Evolutionary conservation across 1,140 invertebrate genomes (phyloP).

Genomic region (Lepidurus couesii): DNA sequence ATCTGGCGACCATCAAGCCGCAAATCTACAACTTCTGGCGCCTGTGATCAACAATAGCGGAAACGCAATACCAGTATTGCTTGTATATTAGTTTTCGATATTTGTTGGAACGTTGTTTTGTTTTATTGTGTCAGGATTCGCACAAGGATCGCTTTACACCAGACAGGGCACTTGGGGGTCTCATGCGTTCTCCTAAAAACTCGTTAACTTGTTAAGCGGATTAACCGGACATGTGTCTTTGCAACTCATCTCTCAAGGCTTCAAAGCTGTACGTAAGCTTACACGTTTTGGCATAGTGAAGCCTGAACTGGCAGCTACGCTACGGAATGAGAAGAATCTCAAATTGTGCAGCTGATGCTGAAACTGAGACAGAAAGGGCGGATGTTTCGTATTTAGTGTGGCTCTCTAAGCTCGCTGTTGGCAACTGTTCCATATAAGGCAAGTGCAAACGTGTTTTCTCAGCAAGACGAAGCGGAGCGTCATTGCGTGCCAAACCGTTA

Average conservation of each 20-base stretch:
- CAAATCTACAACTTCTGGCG: background rate
- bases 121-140: background rate
- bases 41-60: background rate
- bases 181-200: background rate
- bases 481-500: background rate
- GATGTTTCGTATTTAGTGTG: background rate
- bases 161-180: conserved; percentile 8
- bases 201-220: conserved; percentile 14
- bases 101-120: no score
- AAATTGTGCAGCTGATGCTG: conserved; percentile 19
- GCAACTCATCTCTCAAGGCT: background rate
- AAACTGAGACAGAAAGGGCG: conserved; percentile 17
- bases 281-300: background rate
- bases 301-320: background rate
- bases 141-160: conserved; percentile 1
- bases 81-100: no score
- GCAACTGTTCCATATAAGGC: background rate
- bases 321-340: conserved; percentile 8
- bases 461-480: background rate
- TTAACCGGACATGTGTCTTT: background rate
- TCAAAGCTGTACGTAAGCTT: background rate
- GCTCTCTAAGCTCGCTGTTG: background rate
- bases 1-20: background rate
- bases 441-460: background rate
- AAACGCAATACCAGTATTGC: no score